Evolutionary conservation across 1,140 invertebrate species (phyloP), one percentile per base, ranked within the genome.

Genomic region (Argopecten irradians): DNA sequence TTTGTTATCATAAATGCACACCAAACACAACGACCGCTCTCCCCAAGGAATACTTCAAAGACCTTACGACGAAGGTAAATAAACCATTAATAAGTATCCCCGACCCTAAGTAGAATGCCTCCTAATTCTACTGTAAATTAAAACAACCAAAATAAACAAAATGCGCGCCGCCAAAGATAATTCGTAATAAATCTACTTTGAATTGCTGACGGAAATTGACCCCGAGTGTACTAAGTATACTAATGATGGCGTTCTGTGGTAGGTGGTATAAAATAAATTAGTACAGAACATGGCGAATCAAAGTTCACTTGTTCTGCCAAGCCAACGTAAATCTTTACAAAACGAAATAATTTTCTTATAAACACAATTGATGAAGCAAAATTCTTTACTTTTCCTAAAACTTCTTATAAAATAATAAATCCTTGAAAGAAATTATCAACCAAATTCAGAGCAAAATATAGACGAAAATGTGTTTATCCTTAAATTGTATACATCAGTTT

Each of bases 71-170:
- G 43, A 71, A 71, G 55, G 55, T 71, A 71, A 71, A 71, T 28
- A 71, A 71, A 71, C 55, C 55, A 71, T 71, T 71, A 71, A 71
- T 71, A 71, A 71, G 22, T 71, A n/a, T 8, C 22, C 22, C 28
- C 55, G 1, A 5, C 55, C 16, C 55, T 0, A 16, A 22, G 55
- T 71, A 28, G 55, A 71, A 2, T 71, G 55, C 8, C 55, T 16
- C n/a, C 55, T 71, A 71, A 71, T 71, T 71, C 55, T 71, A 22
- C 55, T 71, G 55, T 71, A 71, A 71, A 71, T 71, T 71, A 71
- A 71, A 71, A 71, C 55, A 71, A 71, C 55, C 16, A 71, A 71
- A 71, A 71, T 71, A 71, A 71, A 71, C 55, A 71, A 71, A 71
- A 71, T 71, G 55, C 22, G n/a, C 5, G 5, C 55, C 55, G 55